phyloP scores from a whole-genome alignment of 2,113 vertebrate species.

The Coryphaenoides rupestris region DNA sequence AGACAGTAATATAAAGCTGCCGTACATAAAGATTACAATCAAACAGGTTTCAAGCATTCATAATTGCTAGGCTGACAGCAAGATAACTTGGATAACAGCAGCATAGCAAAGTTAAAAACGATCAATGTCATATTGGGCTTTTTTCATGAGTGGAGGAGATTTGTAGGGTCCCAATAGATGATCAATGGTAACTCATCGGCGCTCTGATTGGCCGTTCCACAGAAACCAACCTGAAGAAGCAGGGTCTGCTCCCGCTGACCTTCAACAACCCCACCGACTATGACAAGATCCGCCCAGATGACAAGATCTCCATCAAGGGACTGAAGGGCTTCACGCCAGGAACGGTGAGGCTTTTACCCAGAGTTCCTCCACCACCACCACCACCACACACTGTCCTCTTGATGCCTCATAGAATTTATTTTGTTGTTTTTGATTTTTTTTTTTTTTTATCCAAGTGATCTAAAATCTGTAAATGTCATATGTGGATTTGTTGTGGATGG shows the following conservation, averaged over 20 bases:
- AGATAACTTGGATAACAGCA: too few relatives aligned
- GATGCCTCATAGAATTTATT: not conserved
- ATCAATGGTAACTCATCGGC: too few relatives aligned
- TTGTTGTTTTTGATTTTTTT: not conserved
- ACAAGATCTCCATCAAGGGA: conserved; percentile 87
- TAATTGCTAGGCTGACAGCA: too few relatives aligned
- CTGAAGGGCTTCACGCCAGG: conserved; percentile 86
- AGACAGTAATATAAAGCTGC: too few relatives aligned
- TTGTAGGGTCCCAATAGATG: too few relatives aligned
- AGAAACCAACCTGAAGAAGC: conserved; percentile 99
- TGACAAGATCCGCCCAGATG: conserved; percentile 93
- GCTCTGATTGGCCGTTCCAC: not conserved
- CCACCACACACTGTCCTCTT: not conserved
- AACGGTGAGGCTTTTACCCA: conserved; percentile 73
- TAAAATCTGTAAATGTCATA: too few relatives aligned
- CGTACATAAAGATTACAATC: too few relatives aligned
- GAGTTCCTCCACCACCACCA: not conserved
- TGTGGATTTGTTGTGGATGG: too few relatives aligned
- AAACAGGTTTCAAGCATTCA: too few relatives aligned
- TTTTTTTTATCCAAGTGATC: not conserved
- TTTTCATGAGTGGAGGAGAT: too few relatives aligned
- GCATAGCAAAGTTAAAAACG: too few relatives aligned
- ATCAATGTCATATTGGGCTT: too few relatives aligned
- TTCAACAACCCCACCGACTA: conserved; percentile 90
- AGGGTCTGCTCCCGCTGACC: conserved; percentile 92